Percentiles rank a stretch among this genome's conserved stretches.
Evolutionary conservation across 1,140 invertebrate species (phyloP).

Genomic region (Drosophila lacteicornis): DNA sequence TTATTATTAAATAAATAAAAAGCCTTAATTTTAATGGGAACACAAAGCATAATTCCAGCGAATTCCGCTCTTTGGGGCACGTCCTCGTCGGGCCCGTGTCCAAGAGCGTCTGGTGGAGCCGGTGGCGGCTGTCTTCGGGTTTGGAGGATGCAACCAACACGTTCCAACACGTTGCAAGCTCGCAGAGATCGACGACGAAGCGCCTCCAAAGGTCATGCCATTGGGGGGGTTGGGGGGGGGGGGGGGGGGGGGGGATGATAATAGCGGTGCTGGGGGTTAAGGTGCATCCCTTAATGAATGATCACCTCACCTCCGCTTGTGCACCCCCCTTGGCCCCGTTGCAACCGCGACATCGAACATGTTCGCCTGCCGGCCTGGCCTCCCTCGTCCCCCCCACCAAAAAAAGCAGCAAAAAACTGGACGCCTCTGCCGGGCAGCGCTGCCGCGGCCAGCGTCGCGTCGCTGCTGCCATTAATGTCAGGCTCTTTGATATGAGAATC

Average conservation of each 20-base stretch:
- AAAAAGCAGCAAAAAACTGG: slow-evolving; percentile 38
- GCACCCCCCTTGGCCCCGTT: slow-evolving; percentile 3
- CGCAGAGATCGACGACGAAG: slow-evolving; percentile 17
- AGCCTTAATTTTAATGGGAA: no score
- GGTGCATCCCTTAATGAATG: slow-evolving; percentile 39
- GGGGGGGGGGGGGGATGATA: not conserved
- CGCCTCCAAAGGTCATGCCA: slow-evolving; percentile 38
- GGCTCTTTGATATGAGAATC: slow-evolving; percentile 61
- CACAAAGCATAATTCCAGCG: no score
- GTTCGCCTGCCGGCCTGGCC: slow-evolving; percentile 19
- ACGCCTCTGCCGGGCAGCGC: slow-evolving; percentile 23
- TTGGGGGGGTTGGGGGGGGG: not conserved
- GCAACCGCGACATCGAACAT: slow-evolving; percentile 36
- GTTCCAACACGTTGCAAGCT: slow-evolving; percentile 46
- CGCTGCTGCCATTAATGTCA: slow-evolving; percentile 69
- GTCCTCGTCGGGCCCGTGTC: slow-evolving; percentile 77
- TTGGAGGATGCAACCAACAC: slow-evolving; percentile 39
- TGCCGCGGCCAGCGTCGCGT: slow-evolving; percentile 38
- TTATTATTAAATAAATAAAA: no score
- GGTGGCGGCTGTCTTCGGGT: slow-evolving; percentile 49
- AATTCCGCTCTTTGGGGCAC: slow-evolving; percentile 39
- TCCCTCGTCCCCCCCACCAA: not conserved
- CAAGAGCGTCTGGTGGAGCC: slow-evolving; percentile 81
- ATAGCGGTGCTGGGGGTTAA: slow-evolving; percentile 1
- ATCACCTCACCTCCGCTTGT: slow-evolving; percentile 14